phyloP scores from a whole-genome alignment of 92 coral and sea anemone genomes.

The Paramuricea clavata region DNA sequence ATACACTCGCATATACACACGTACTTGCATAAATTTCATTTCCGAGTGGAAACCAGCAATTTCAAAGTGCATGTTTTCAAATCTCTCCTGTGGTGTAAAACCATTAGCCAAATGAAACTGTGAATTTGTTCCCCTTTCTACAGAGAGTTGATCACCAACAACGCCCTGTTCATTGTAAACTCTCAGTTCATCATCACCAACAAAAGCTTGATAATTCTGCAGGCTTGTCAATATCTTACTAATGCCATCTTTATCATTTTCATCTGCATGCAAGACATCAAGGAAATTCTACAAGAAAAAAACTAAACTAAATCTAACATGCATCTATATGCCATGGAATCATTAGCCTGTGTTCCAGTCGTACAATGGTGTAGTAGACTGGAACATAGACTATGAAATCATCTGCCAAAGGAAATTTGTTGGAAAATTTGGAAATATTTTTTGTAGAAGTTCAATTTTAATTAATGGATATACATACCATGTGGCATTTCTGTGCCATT shows the following conservation, averaged over 20 bases:
- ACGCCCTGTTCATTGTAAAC: not conserved
- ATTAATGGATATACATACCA: not conserved
- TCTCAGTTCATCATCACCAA: slow-evolving; percentile 23
- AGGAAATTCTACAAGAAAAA: not conserved
- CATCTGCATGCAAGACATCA: not conserved
- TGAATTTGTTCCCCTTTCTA: slow-evolving; percentile 36
- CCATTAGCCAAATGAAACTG: slow-evolving; percentile 10
- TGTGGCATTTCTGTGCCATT: not conserved
- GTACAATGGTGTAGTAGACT: no score
- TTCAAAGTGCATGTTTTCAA: slow-evolving; percentile 1
- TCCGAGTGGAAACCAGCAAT: slow-evolving; percentile 37
- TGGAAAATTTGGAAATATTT: not conserved
- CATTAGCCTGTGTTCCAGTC: not conserved
- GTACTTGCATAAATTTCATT: slow-evolving; percentile 40
- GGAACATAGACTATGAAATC: not conserved
- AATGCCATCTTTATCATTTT: slow-evolving; percentile 9
- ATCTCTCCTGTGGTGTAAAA: slow-evolving; percentile 18
- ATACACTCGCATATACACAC: no score
- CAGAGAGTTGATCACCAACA: slow-evolving; percentile 42
- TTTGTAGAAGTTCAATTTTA: not conserved
- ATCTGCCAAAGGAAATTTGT: not conserved
- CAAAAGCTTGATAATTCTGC: not conserved
- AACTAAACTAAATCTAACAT: no score
- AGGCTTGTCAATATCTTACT: not conserved
- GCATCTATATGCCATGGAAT: no score